These are phyloP conservation scores for Isaurus tuberculatus DNA, from an alignment of 92 coral and sea anemone species.

Conservation along the genomic window DNA sequence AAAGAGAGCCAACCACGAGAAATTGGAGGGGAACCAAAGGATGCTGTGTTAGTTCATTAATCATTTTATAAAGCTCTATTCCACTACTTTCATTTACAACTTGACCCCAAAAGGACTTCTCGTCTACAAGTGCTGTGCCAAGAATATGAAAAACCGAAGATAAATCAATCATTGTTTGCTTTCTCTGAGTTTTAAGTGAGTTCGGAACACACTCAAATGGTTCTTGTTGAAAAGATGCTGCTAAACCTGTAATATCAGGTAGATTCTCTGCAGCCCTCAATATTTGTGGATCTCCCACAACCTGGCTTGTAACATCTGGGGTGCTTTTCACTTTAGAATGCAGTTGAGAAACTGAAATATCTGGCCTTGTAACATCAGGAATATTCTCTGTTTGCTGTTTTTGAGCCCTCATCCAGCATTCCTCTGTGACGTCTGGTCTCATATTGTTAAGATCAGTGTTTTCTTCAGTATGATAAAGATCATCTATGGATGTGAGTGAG, in stretches of 20 bases:
- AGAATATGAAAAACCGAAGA: slow-evolving; percentile 18
- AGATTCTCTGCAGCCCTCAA: not conserved
- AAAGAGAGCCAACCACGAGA: slow-evolving; percentile 7
- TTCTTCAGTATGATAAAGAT: not conserved
- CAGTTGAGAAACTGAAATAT: not conserved
- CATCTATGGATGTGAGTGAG: slow-evolving; percentile 32
- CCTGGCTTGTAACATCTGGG: slow-evolving; percentile 32
- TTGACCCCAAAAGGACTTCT: slow-evolving; percentile 57
- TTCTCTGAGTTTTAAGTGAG: slow-evolving; percentile 11
- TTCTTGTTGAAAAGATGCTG: not conserved
- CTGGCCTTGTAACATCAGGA: slow-evolving; percentile 25
- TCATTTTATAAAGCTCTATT: slow-evolving; percentile 26
- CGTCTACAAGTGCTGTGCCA: slow-evolving; percentile 46
- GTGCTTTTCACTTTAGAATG: not conserved
- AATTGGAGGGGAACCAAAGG: slow-evolving; percentile 15
- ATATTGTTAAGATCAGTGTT: not conserved
- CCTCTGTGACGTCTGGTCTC: not conserved
- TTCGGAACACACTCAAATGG: not conserved
- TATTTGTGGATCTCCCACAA: not conserved
- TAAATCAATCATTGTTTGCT: not conserved
- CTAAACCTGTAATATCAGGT: slow-evolving; percentile 3
- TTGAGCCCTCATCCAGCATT: not conserved
- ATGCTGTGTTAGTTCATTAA: slow-evolving; percentile 37
- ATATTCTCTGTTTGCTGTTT: not conserved
- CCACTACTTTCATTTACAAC: slow-evolving; percentile 29